A percentile compares a stretch with the other conserved stretches of the same genome.
Evolutionary conservation across 2,113 vertebrate genomes (phyloP).

Genomic region (Sturnira hondurensis): DNA sequence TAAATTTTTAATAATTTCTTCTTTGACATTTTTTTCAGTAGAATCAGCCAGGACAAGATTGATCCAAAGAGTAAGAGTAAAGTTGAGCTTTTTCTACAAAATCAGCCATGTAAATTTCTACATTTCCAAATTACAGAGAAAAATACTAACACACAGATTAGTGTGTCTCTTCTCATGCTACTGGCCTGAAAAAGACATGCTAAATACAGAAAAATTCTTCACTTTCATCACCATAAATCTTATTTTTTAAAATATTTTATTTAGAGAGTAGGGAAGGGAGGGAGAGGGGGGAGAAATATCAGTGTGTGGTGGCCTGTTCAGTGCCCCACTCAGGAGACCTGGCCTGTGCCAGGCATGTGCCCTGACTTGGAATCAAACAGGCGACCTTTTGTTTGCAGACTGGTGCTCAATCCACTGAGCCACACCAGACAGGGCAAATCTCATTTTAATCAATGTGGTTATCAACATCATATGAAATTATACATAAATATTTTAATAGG

Average conservation of each 20-base stretch:
- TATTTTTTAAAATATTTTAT: not conserved
- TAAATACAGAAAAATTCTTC: not conserved
- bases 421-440: no score
- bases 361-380: no score
- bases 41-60: not conserved
- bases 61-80: not conserved
- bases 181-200: not conserved
- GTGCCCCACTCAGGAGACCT: no score
- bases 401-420: no score
- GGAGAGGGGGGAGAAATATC: no score
- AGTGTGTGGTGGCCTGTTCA: no score
- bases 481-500: not conserved
- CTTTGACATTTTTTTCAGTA: not conserved
- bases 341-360: no score
- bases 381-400: no score
- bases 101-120: not conserved
- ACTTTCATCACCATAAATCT: not conserved
- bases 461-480: not conserved
- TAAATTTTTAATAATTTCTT: not conserved
- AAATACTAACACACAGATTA: not conserved
- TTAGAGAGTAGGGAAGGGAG: no score
- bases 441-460: not conserved
- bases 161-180: not conserved
- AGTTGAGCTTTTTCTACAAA: not conserved
- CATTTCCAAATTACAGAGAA: not conserved